phyloP scores from a whole-genome alignment of 2,113 vertebrate species.

The Zootoca vivipara region DNA sequence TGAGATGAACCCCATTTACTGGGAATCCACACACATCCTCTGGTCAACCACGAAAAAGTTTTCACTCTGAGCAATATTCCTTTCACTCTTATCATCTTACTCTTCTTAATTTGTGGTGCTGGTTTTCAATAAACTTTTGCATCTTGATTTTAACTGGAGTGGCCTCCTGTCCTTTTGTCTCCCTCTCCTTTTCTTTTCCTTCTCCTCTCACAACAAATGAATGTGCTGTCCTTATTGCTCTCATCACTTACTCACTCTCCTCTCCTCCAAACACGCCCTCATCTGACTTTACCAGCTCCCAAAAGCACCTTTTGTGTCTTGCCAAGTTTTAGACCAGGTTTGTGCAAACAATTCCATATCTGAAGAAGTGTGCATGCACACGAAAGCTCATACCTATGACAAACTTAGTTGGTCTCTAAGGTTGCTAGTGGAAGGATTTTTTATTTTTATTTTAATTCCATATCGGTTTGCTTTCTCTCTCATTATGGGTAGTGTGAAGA shows the following conservation, averaged over 20 bases:
- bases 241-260: neutral
- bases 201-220: neutral
- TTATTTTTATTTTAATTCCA: too few species aligned
- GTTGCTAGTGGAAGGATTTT: too few species aligned
- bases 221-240: neutral
- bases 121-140: constrained; percentile 85
- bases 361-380: too few species aligned
- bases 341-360: neutral
- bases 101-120: constrained; percentile 74
- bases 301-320: too few species aligned
- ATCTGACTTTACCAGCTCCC: neutral
- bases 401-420: too few species aligned
- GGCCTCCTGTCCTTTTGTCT: constrained; percentile 59
- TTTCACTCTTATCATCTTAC: constrained; percentile 34
- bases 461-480: too few species aligned
- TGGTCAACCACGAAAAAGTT: neutral
- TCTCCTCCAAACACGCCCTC: neutral
- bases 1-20: too few species aligned
- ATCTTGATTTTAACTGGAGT: constrained; percentile 74
- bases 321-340: neutral
- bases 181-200: constrained; percentile 40
- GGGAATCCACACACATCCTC: neutral
- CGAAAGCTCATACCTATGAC: too few species aligned
- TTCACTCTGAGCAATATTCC: neutral
- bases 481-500: too few species aligned